These are phyloP conservation scores for Ectemnius lituratus DNA, from an alignment of 2,888 invertebrate genomes.

Conservation along the genomic window DNA sequence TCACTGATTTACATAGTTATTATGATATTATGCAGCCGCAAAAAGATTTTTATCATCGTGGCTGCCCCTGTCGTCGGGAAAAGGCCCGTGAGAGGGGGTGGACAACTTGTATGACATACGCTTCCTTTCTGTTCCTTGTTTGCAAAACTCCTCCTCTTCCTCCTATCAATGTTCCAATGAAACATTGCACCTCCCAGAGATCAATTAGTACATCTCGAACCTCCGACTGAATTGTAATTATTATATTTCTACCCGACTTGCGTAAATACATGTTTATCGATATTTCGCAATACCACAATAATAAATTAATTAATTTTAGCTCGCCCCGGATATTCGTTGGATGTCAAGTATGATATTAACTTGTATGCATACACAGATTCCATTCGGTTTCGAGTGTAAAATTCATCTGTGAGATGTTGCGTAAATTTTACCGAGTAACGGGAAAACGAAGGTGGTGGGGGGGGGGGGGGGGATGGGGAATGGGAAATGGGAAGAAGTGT, in stretches of 20 bases:
- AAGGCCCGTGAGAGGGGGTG: slow-evolving; percentile 22
- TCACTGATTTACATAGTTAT: slow-evolving; percentile 74
- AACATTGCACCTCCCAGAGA: too few relatives aligned
- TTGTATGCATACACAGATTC: slow-evolving; percentile 1
- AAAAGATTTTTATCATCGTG: slow-evolving; percentile 69
- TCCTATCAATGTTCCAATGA: too few relatives aligned
- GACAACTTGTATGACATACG: slow-evolving; percentile 48
- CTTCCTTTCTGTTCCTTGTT: slow-evolving; percentile 18
- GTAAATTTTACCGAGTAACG: neutral
- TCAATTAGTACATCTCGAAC: too few relatives aligned
- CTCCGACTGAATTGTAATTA: too few relatives aligned
- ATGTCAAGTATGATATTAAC: neutral
- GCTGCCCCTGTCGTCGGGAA: slow-evolving; percentile 45
- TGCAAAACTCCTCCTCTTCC: too few relatives aligned
- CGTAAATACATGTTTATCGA: too few relatives aligned
- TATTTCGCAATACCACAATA: too few relatives aligned
- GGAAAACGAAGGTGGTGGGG: neutral
- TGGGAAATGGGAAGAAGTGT: too few relatives aligned
- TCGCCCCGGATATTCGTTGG: too few relatives aligned
- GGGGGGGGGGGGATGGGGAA: neutral
- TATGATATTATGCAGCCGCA: slow-evolving; percentile 72
- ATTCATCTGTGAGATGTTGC: neutral
- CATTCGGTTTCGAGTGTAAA: neutral
- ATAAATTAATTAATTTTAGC: neutral
- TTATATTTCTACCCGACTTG: too few relatives aligned